Conservation (phyloP, 2,888 invertebrate species). For the Sipha maydis region DNA sequence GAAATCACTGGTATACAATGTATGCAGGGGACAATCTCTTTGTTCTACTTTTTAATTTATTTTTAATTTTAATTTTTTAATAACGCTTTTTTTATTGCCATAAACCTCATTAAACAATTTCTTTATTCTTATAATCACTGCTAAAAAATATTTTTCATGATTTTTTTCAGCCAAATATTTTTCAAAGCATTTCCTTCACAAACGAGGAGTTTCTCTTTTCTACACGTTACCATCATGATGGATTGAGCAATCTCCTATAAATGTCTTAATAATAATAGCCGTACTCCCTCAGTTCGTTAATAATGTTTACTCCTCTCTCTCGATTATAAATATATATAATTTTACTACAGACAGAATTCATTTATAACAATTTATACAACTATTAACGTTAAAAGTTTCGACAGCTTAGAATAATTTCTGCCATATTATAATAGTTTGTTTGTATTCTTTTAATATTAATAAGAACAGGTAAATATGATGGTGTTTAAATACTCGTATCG, state of each 20-base stretch:
- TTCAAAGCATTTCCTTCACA: slow-evolving; percentile 43
- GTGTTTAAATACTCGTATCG: background rate
- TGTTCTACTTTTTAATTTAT: slow-evolving; percentile 50
- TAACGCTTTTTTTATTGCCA: slow-evolving; percentile 40
- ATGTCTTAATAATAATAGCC: slow-evolving; percentile 60
- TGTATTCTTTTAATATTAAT: background rate
- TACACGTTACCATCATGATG: slow-evolving; percentile 53
- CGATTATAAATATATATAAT: background rate
- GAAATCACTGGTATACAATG: slow-evolving; percentile 43
- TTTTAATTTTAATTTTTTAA: slow-evolving; percentile 32
- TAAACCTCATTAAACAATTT: slow-evolving; percentile 12
- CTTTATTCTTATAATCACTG: slow-evolving; percentile 26
- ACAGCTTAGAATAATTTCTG: slow-evolving; percentile 34
- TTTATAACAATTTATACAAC: slow-evolving; percentile 55
- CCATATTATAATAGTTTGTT: background rate
- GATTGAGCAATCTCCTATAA: slow-evolving; percentile 53
- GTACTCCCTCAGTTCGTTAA: slow-evolving; percentile 54
- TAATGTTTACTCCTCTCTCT: slow-evolving; percentile 40
- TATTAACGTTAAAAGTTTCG: slow-evolving; percentile 51
- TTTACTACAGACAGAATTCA: slow-evolving; percentile 38
- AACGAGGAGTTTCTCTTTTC: slow-evolving; percentile 52
- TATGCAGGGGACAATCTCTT: slow-evolving; percentile 46
- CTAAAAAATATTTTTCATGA: slow-evolving; percentile 15
- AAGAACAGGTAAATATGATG: background rate
- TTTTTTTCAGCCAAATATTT: slow-evolving; percentile 28